Base-by-base conservation (phyloP, 1,140 invertebrate species). In the Oncopeltus fasciatus region DNA sequence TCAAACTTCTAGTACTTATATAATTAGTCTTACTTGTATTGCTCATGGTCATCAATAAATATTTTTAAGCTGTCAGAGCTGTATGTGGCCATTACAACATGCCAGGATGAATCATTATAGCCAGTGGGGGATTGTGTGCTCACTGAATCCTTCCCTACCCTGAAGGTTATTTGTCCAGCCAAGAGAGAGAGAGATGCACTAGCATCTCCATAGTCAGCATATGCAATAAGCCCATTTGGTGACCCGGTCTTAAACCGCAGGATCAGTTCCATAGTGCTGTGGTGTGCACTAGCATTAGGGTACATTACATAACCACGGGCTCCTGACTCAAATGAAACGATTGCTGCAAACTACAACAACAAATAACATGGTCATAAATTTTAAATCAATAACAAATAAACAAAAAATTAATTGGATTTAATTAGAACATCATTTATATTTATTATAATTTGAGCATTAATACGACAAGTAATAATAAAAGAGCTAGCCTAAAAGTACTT, bases 51-150 rank as follows among this genome's bases (percentile, higher is more conserved):
- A 70, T 98, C 93, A 24, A 95, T 86, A 57, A 89, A 84, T 1
- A 97, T 77, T 53, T 24, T 18, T 38, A 18, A 83, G 71, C 49
- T 91, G 73, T 58, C 74, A 51, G 74, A 69, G 72, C 80, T 80
- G 67, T 88, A 61, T 1, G 83, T 87, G 0, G 92, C 85, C 0
- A 88, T 90, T 0, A 97, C 83, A 5, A 92, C 90, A 73, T 98
- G 95, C 91, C 94, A 96, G 61, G 87, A 80, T 31, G 85, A 87
- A 73, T 98, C 93, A 70, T 92, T 88, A 72, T 89, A 92, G 51
- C 73, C 76, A 1, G 76, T 81, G 24, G 76, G 77, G 1, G 80
- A 73, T 9, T 77, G 77, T 0, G 81, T 80, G 21, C 74, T 78
- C 20, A 87, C 70, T 63, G 49, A 21, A 20, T 80, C 79, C 12